Percentiles rank a stretch among this genome's conserved stretches.
Conservation (phyloP, 1,140 invertebrate genomes). For the Cyphomyrmex costatus region DNA sequence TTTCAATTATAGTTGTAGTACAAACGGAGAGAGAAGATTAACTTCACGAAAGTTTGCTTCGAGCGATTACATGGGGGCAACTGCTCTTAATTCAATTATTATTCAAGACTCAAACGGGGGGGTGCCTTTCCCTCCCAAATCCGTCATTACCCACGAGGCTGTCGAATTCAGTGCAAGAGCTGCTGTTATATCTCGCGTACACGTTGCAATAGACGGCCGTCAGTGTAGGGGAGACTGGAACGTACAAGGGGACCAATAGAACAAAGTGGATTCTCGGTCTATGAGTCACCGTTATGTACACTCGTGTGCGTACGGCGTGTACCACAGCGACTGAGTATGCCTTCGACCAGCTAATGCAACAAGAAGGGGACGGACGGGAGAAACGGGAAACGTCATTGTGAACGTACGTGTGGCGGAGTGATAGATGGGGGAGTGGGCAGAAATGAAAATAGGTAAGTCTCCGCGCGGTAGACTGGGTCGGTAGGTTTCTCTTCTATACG, state of each 20-base stretch:
- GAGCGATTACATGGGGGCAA: background rate
- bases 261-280: constrained; percentile 75
- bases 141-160: constrained; percentile 22
- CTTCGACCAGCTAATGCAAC: constrained; percentile 46
- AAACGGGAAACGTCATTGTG: constrained; percentile 22
- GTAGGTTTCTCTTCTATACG: background rate
- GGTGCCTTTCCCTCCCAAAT: background rate
- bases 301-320: background rate
- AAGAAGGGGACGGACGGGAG: background rate
- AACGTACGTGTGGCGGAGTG: background rate
- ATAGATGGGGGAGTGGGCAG: constrained; percentile 15
- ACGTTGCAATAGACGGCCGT: constrained; percentile 43
- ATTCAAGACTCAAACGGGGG: background rate
- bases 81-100: constrained; percentile 40
- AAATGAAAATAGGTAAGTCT: constrained; percentile 44
- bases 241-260: constrained; percentile 59
- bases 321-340: constrained; percentile 25
- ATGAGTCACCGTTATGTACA: constrained; percentile 70
- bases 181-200: constrained; percentile 23
- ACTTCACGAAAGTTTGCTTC: constrained; percentile 7
- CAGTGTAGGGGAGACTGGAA: background rate
- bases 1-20: background rate
- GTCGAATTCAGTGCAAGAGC: constrained; percentile 49
- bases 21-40: background rate
- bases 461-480: constrained; percentile 7